Evolutionary conservation across 2,888 invertebrate genomes (phyloP).

Genomic region (Cephus rjabovi): DNA sequence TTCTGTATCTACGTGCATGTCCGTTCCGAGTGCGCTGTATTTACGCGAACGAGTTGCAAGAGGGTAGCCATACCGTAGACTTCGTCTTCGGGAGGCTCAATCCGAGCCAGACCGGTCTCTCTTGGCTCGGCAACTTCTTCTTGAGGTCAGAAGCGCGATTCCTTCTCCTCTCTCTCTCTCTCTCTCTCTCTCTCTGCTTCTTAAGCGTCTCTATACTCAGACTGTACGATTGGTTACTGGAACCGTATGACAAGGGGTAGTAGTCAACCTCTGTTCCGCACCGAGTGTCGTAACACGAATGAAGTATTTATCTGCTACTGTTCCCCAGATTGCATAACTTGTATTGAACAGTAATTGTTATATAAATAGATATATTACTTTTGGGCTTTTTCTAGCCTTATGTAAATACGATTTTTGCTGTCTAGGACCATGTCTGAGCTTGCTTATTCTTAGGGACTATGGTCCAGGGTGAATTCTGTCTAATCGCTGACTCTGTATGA

Average conservation of each 20-base stretch:
- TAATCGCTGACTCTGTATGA: neutral
- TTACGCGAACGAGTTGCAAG: neutral
- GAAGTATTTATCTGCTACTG: neutral
- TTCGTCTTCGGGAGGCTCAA: neutral
- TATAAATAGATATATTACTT: neutral
- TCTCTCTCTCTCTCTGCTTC: neutral
- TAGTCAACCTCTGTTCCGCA: neutral
- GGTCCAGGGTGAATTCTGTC: neutral
- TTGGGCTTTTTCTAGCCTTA: too few relatives aligned
- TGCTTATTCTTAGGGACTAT: too few relatives aligned
- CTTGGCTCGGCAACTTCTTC: slow-evolving; percentile 26
- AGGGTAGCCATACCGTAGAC: slow-evolving; percentile 1
- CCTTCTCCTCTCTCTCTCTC: slow-evolving; percentile 9
- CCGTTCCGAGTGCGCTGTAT: slow-evolving; percentile 15
- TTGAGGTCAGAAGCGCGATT: slow-evolving; percentile 52
- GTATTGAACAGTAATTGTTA: neutral
- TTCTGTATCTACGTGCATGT: slow-evolving; percentile 19
- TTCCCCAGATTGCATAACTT: neutral
- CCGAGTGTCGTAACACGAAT: neutral
- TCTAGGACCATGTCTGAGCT: too few relatives aligned
- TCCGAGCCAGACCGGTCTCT: slow-evolving; percentile 12
- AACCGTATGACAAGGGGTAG: neutral
- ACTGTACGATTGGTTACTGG: neutral
- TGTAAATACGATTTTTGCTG: too few relatives aligned
- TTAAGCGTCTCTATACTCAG: neutral